A percentile compares a stretch with the other conserved stretches of the same genome.
These are phyloP conservation scores for Drosophila nebulosa DNA, from an alignment of 1,140 invertebrate genomes.

Conservation along the genomic window DNA sequence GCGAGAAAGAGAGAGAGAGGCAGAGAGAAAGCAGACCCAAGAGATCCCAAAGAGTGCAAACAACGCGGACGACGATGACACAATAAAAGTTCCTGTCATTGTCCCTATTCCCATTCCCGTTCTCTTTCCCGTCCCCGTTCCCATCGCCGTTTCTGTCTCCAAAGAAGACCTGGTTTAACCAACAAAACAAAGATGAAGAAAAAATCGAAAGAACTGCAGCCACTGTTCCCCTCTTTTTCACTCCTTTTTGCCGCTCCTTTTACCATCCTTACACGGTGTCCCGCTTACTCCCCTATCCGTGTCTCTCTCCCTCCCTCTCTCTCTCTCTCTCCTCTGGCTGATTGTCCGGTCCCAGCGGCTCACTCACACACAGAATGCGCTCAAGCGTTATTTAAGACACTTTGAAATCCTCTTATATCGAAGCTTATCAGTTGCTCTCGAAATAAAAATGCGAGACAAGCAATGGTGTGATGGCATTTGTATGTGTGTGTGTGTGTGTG, in stretches of 20 bases:
- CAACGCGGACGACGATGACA: conserved; percentile 32
- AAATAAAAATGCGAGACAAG: conserved; percentile 55
- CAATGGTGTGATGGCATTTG: background rate
- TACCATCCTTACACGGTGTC: no score
- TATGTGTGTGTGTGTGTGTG: background rate
- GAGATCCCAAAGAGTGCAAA: conserved; percentile 15
- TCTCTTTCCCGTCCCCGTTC: no score
- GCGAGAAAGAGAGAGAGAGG: background rate
- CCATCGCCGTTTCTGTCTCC: no score
- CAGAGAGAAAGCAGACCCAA: background rate
- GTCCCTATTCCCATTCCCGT: background rate
- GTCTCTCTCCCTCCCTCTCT: background rate
- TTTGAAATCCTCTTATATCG: conserved; percentile 68
- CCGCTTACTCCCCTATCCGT: background rate
- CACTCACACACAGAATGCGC: conserved; percentile 59
- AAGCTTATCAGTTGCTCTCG: conserved; percentile 60
- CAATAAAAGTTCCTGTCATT: conserved; percentile 34
- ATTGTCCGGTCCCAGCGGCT: conserved; percentile 42
- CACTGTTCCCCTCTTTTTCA: background rate
- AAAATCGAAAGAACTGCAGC: conserved; percentile 12
- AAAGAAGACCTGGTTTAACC: background rate
- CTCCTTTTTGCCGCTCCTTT: no score
- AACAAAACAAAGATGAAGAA: conserved; percentile 27
- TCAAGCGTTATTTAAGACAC: conserved; percentile 68
- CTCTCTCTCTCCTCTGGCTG: background rate